Evolutionary conservation across 1,140 invertebrate genomes (phyloP), one percentile per base, ranked within the genome.

Genomic region (Dendrolimus punctatus): DNA sequence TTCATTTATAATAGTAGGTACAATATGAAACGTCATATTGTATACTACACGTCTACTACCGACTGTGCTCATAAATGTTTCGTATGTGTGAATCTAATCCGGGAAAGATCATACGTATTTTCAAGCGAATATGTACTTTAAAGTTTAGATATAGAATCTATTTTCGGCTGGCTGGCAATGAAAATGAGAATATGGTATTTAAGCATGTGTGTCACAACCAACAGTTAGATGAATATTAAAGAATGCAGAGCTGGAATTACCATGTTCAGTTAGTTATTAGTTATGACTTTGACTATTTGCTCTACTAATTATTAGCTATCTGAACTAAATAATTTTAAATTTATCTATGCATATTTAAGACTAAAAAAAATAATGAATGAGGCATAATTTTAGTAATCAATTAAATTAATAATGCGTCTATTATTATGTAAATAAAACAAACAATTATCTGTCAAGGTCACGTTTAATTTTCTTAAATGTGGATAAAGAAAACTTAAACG

Each of bases 171-270:
- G 55, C 8, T 46, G 23, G 39, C 8, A 10, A 41, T 45, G 53
- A 62, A 55, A 60, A 52, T 71, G 65, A 70, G 66, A 76, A 76
- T 73, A 63, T 69, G 63, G 76, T 75, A 68, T 76, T 70, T 72
- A 65, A 58, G 48, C 66, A 67, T 80, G 78, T 79, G 76, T 67
- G 71, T 62, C 68, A 66, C 67, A 59, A 72, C 76, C 65, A 66
- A 70, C 57, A 65, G 73, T 23, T 23, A 23, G 23, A 23, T 23
- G 65, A 76, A 75, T 83, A 83, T 83, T 73, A 74, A 86, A 84
- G 80, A 86, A 85, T 85, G 81, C 74, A 71, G 69, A 76, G 78
- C 76, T 78, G 80, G 80, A 82, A 86, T 82, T 82, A 85, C 77
- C 77, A 75, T 81, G 75, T 79, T 85, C 80, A 84, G 75, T 74